Conservation (phyloP, 35 echinoderm and acorn worm genomes). For the Anneissia japonica region DNA sequence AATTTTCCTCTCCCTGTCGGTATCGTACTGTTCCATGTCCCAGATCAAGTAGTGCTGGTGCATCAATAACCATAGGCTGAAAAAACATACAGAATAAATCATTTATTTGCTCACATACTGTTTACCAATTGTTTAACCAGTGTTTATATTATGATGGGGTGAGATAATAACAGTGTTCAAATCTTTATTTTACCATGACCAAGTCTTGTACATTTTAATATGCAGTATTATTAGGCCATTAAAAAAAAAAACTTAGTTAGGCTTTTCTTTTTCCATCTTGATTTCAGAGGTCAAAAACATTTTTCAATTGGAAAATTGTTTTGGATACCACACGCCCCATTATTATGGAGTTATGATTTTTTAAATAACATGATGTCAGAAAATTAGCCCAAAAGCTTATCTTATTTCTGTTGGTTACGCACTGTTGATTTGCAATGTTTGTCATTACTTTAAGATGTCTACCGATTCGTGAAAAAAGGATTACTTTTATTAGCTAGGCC, state of each 20-base stretch:
- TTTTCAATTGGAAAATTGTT: too few relatives aligned
- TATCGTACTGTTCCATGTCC: conserved; percentile 85
- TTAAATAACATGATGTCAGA: too few relatives aligned
- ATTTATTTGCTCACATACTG: not conserved
- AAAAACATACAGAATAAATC: not conserved
- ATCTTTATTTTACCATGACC: not conserved
- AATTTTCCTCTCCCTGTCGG: conserved; percentile 28
- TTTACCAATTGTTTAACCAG: not conserved
- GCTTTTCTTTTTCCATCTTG: not conserved
- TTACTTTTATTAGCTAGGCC: too few relatives aligned
- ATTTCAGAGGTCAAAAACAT: too few relatives aligned
- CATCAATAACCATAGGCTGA: conserved; percentile 79
- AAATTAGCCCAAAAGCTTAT: too few relatives aligned
- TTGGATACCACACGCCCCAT: too few relatives aligned
- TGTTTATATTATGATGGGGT: not conserved
- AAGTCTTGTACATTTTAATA: not conserved
- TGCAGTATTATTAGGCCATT: not conserved
- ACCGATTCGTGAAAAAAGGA: too few relatives aligned
- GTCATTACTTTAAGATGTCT: too few relatives aligned
- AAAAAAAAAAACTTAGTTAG: not conserved
- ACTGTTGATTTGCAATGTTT: too few relatives aligned
- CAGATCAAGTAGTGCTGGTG: conserved; percentile 79
- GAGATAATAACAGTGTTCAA: not conserved
- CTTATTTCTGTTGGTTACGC: too few relatives aligned
- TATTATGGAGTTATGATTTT: too few relatives aligned